phyloP scores from a whole-genome alignment of 2,797 vertebrate species.

The Phyllotis vaccarum region DNA sequence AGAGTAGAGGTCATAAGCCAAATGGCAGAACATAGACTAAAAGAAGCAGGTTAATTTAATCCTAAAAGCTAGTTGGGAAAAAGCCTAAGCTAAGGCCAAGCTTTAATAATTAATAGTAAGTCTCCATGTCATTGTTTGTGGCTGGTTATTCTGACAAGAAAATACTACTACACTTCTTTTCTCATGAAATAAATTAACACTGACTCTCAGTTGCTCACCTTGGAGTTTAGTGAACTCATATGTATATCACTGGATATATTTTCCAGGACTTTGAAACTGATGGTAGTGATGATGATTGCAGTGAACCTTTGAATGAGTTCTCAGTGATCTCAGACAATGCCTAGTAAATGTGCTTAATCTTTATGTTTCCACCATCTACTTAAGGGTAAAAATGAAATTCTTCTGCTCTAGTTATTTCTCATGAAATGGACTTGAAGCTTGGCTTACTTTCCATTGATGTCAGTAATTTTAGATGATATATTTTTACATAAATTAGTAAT shows the following conservation, averaged over 20 bases:
- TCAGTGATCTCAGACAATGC: not conserved
- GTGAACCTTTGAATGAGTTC: not conserved
- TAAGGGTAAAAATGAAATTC: not conserved
- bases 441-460: not conserved
- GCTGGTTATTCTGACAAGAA: not conserved
- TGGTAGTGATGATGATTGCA: not conserved
- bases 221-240: not conserved
- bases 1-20: not conserved
- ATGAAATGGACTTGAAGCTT: not conserved
- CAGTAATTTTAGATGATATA: slow-evolving; percentile 10
- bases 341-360: not conserved
- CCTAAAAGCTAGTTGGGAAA: not conserved
- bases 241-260: not conserved
- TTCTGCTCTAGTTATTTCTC: not conserved
- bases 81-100: not conserved
- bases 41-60: not conserved
- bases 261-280: not conserved
- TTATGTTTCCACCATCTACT: not conserved
- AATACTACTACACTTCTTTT: not conserved
- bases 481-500: slow-evolving; percentile 26
- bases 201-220: not conserved
- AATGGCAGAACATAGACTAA: not conserved
- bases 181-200: slow-evolving; percentile 4
- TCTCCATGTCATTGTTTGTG: not conserved
- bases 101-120: not conserved